Evolutionary conservation across 2,888 invertebrate species (phyloP), one percentile per base, ranked within the genome.

Genomic region (Pristionchus maxplancki): DNA sequence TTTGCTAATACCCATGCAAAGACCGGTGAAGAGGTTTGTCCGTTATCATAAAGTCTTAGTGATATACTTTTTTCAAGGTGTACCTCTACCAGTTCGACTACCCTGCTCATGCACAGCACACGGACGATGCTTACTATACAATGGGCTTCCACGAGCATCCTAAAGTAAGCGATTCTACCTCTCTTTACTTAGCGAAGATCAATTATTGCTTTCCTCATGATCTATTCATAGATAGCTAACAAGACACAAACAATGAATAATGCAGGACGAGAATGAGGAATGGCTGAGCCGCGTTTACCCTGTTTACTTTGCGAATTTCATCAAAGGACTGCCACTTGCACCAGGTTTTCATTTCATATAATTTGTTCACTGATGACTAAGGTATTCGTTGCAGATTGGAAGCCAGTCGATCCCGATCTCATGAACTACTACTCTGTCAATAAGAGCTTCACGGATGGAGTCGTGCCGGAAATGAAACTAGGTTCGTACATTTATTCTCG

Each of bases 71-170:
- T n/a, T 44, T 67, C 40, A 44, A 62, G 82, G 82, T 44, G 8
- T 88, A 82, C n/a, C 88, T 88, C 81, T 88, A 88, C 48, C 40
- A 71, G 24, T 88, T 53, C 64, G 88, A 82, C 50, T 82, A 82
- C 62, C 64, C 62, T 2, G 40, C 24, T 1, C 58, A 82, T 48
- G 37, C 58, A 15, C 20, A 28, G n/a, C 88, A 88, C 82, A 48
- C 82, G 20, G 88, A 62, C 24, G 88, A 88, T 44, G 24, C 50
- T 4, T 44, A 31, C 17, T 82, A 64, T 37, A 24, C 82, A 44
- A 82, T 88, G 88, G 88, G 88, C 28, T 37, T 88, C 34, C 88
- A 88, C 20, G 17, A 82, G 15, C 44, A 62, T 78, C 17, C 34
- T 15, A 67, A 64, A 48, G 83, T 58, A n/a, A n/a, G 44, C 6